Base-by-base conservation (phyloP, 2,113 vertebrate genomes). In the Thermophis baileyi region DNA sequence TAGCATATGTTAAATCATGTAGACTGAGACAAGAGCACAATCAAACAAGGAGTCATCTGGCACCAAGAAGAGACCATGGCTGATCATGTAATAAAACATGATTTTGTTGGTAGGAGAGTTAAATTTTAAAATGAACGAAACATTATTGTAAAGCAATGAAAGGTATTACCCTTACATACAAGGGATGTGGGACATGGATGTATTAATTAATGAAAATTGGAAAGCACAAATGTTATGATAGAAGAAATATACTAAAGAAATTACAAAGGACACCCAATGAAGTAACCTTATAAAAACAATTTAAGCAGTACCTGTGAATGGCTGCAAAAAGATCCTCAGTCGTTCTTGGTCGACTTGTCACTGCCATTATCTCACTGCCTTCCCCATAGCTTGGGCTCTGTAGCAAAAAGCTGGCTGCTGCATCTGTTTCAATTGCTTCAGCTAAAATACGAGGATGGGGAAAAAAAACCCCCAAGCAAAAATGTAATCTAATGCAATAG, bases 321-420 rank as follows among this genome's bases (percentile, higher is more conserved):
- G 97, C 99, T 81, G 99, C 99, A 89, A 99, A 99, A 86, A 99
- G 99, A 97, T 99, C 99, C 96, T 99, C 99, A 0, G 99, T 99
- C 93, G 99, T 99, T 93, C 99, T 98, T 87, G 99, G 98, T 95
- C 98, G 97, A 0, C 98, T 98, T 90, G 99, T 99, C 92, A 98
- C 98, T 96, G 98, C 98, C 98, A 98, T 97, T 91, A 97, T 98
- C 1, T 98, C 96, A 1, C 81, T 81, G 18, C 95, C 95, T 4
- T 97, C 97, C 96, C 96, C 97, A 91, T 95, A 94, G 85, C 95
- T 97, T 93, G 91, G 95, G 20, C 95, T 95, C 10, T 95, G 96
- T 88, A 97, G 96, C 6, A 97, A 96, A 6, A 98, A 96, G 55
- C 96, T 96, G 46, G 87, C 95, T 18, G 96, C 94, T 40, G 97